These are phyloP conservation scores for Heliothis peltigera DNA, from an alignment of 2,888 invertebrate genomes.

Conservation along the genomic window DNA sequence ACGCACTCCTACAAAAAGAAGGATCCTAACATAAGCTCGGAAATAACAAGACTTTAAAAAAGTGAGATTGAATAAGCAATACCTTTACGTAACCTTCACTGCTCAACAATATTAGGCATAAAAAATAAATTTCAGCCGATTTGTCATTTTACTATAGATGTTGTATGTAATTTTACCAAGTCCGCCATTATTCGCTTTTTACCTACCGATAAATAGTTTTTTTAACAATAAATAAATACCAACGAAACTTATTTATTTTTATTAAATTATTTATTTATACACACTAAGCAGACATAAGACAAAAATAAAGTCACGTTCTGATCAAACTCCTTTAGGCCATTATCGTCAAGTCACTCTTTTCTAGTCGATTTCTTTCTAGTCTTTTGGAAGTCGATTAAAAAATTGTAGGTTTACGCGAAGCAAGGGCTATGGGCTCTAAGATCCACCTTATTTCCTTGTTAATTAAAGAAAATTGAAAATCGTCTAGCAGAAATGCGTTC, in stretches of 20 bases:
- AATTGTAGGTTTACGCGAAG: too few relatives aligned
- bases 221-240: slow-evolving; percentile 64
- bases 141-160: slow-evolving; percentile 46
- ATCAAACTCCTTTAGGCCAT: too few relatives aligned
- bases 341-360: too few relatives aligned
- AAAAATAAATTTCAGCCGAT: slow-evolving; percentile 34
- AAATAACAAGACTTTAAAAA: slow-evolving; percentile 91
- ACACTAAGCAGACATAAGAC: too few relatives aligned
- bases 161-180: slow-evolving; percentile 55
- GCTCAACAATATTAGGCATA: slow-evolving; percentile 70
- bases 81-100: slow-evolving; percentile 56
- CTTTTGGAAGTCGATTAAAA: too few relatives aligned
- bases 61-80: slow-evolving; percentile 51
- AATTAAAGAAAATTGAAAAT: too few relatives aligned
- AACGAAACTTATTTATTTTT: slow-evolving; percentile 7
- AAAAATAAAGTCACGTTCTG: too few relatives aligned
- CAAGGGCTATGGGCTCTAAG: too few relatives aligned
- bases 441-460: too few relatives aligned
- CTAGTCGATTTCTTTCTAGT: too few relatives aligned
- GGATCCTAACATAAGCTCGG: slow-evolving; percentile 91
- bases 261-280: neutral
- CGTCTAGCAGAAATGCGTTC: too few relatives aligned
- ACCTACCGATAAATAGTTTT: slow-evolving; percentile 69
- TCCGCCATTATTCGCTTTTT: slow-evolving; percentile 57
- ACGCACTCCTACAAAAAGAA: slow-evolving; percentile 87